Evolutionary conservation across 2,797 vertebrate genomes (phyloP), one percentile per base, ranked within the genome.

Genomic region (Gambelia wislizenii): DNA sequence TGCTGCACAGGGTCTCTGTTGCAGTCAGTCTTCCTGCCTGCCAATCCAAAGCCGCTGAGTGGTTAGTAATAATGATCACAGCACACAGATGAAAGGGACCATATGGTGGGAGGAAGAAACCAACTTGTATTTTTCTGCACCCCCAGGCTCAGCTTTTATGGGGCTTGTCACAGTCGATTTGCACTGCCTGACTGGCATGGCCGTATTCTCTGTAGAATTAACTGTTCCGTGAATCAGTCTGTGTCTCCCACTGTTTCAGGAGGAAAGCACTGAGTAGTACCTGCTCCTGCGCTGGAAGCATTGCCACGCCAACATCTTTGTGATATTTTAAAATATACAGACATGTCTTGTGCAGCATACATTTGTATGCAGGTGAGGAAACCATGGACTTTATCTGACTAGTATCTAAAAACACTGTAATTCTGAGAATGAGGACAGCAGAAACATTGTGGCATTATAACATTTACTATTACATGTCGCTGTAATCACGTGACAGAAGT

Each of bases 151-250:
- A 91, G 96, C 96, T 96, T 97, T 96, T 96, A 95, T 95, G 96
- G 95, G 92, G 88, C 96, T 94, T 97, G 97, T 97, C 97, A 97
- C 92, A 96, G 89, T 85, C 4, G 64, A 97, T 97, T 97, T 97
- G 95, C 79, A 93, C 94, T 86, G 96, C 96, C 92, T 97, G 96
- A 97, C 93, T 97, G 94, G 94, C 89, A 93, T 81, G 92, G 89
- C 91, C 25, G 89, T 56, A 39, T 80, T 91, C 54, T 83, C 92
- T 79, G 42, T 30, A 52, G 78, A 69, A 70, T 59, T 47, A 84
- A 33, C 82, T 12, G 86, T 70, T 49, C 75, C 42, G 16, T 76
- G 74, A 69, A 77, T 85, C 33, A 25, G 54, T 9, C 39, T 12
- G 16, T 6, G 75, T 44, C 44, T 76, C 44, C 5, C 36, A 76